Evolutionary conservation across 2,113 vertebrate species (phyloP).

Genomic region (Chamaetylas fuelleborni): DNA sequence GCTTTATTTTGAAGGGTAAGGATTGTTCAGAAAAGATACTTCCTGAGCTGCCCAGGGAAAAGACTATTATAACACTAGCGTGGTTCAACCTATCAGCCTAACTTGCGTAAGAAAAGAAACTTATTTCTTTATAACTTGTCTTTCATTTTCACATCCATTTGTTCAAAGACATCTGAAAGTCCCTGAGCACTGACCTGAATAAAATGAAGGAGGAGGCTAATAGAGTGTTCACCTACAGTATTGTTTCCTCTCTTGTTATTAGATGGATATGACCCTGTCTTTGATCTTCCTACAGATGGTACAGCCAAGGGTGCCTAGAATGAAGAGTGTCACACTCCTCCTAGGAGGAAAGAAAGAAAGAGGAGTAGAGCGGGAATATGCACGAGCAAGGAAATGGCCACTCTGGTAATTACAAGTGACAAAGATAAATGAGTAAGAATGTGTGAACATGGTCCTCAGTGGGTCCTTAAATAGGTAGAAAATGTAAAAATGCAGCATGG

Average conservation of each 20-base stretch:
- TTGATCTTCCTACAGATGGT: slow-evolving; percentile 61
- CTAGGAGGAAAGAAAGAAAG: slow-evolving; percentile 50
- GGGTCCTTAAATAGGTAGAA: slow-evolving; percentile 51
- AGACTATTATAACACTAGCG: slow-evolving; percentile 26
- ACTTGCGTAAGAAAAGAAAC: slow-evolving; percentile 57
- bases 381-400: slow-evolving; percentile 22
- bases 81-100: slow-evolving; percentile 47
- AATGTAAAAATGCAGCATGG: slow-evolving; percentile 36
- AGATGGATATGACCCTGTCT: slow-evolving; percentile 61
- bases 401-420: slow-evolving; percentile 64
- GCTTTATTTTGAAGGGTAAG: slow-evolving; percentile 61
- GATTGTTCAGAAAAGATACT: slow-evolving; percentile 39
- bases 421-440: slow-evolving; percentile 65
- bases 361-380: not conserved
- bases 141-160: slow-evolving; percentile 69
- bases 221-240: slow-evolving; percentile 56
- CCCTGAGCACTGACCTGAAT: slow-evolving; percentile 37
- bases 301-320: slow-evolving; percentile 43
- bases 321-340: slow-evolving; percentile 29
- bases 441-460: slow-evolving; percentile 49
- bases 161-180: slow-evolving; percentile 54
- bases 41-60: slow-evolving; percentile 33
- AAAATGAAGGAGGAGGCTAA: slow-evolving; percentile 40
- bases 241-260: slow-evolving; percentile 60
- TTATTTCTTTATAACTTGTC: slow-evolving; percentile 62